Conservation (phyloP, 2,797 vertebrate species). For the Tenualosa ilisha region DNA sequence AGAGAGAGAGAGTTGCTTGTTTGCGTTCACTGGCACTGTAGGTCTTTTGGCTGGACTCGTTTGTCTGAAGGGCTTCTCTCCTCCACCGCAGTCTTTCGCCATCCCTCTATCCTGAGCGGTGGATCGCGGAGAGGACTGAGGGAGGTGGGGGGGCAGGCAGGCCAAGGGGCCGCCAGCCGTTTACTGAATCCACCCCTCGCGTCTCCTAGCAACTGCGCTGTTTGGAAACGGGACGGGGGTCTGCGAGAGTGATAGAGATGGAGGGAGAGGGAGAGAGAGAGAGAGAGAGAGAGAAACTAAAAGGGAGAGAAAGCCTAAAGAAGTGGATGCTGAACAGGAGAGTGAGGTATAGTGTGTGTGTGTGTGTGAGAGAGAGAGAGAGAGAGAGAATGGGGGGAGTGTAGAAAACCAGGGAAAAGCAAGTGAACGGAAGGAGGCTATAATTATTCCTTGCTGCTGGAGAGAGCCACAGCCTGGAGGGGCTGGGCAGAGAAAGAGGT, state of each 20-base stretch:
- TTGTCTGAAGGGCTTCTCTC: slow-evolving; percentile 48
- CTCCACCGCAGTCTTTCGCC: slow-evolving; percentile 38
- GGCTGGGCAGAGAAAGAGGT: slow-evolving; percentile 21
- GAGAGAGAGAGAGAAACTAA: slow-evolving; percentile 41
- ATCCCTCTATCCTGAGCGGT: slow-evolving; percentile 46
- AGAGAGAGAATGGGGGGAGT: neutral
- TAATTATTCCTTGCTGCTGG: slow-evolving; percentile 15
- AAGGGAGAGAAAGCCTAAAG: slow-evolving; percentile 2
- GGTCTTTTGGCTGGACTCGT: slow-evolving; percentile 29
- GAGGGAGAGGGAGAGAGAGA: slow-evolving; percentile 34
- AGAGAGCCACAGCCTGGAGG: slow-evolving; percentile 39
- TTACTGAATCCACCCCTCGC: slow-evolving; percentile 64
- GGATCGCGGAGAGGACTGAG: slow-evolving; percentile 42
- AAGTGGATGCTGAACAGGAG: neutral
- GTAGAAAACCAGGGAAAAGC: slow-evolving; percentile 42
- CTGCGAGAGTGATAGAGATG: slow-evolving; percentile 32
- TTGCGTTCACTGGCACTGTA: slow-evolving; percentile 8
- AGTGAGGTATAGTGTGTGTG: neutral
- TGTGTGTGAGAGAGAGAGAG: neutral
- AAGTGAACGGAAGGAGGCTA: slow-evolving; percentile 39
- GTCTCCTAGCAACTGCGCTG: slow-evolving; percentile 78
- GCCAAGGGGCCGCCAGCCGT: slow-evolving; percentile 49
- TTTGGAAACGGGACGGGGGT: slow-evolving; percentile 69
- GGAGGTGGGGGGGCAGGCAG: slow-evolving; percentile 25
- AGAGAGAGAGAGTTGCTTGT: neutral